Conservation (phyloP, 2,797 vertebrate genomes). For the Trematomus bernacchii region DNA sequence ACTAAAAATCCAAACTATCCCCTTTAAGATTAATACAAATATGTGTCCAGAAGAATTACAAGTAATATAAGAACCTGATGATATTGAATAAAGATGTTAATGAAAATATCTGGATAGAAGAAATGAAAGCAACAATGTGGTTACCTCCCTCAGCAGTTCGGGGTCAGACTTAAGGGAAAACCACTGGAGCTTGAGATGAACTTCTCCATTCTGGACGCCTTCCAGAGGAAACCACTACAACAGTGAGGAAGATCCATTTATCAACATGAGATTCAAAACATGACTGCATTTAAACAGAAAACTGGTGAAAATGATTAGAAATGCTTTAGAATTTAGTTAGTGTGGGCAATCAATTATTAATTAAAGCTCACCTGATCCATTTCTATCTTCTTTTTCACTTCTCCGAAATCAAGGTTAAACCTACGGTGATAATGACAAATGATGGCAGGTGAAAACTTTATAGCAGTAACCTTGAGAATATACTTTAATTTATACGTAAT, state of each 20-base stretch:
- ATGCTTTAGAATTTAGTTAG: background rate
- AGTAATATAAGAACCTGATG: background rate
- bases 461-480: background rate
- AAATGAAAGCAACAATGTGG: background rate
- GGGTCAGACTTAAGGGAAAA: slow-evolving; percentile 86
- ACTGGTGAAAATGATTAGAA: background rate
- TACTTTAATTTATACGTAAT: background rate
- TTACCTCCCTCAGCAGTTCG: slow-evolving; percentile 86
- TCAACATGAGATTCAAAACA: background rate
- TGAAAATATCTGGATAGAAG: background rate
- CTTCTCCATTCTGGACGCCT: slow-evolving; percentile 81
- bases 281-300: background rate
- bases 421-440: slow-evolving; percentile 72
- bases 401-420: slow-evolving; percentile 88
- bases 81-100: background rate
- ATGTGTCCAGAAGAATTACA: background rate
- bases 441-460: background rate
- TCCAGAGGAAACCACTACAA: slow-evolving; percentile 92
- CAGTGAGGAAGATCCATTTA: background rate
- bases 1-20: no score
- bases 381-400: slow-evolving; percentile 89
- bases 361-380: slow-evolving; percentile 89
- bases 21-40: no score
- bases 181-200: slow-evolving; percentile 94
- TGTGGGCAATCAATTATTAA: background rate